Base-by-base conservation (phyloP, 2,113 vertebrate genomes). In the Gadus macrocephalus region DNA sequence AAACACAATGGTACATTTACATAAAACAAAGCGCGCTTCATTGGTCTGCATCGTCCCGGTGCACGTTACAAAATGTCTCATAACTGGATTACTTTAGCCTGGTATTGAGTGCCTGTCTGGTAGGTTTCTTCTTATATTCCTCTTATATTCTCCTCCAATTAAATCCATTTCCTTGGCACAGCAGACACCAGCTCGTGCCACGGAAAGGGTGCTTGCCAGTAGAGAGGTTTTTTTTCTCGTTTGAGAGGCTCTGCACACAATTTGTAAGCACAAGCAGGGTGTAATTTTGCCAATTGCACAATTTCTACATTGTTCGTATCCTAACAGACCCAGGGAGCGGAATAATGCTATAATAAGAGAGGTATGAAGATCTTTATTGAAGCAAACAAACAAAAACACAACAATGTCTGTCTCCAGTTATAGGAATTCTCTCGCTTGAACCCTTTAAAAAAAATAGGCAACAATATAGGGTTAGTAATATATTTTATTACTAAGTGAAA, bases 61-160 rank as follows among this genome's bases (percentile, higher is more conserved):
- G 49, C 73, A 77, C 53, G 16, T 27, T 22, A 28, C 53, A 67
- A 42, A 66, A 67, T 2, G 62, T 49, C 15, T 15, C 28, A 64
- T 42, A 67, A 56, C n/a, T 67, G 14, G 17, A 60, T 17, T 60
- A 73, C 70, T 67, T 58, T 77, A 19, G 63, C 66, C 74, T 70
- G 63, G 69, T 15, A 38, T 53, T 9, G 60, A 64, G 28, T 61
- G 68, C 64, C 67, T 19, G 35, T 75, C 74, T 75, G 69, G 49
- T 66, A 64, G 72, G 62, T 31, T 66, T 38, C 77, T 80, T 64
- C 69, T 67, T 49, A 74, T 78, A 78, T 73, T 68, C 5, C 27
- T 56, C 25, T 14, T 15, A 69, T 68, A 15, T 38, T 64, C 69
- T 74, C 64, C 59, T 14, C 73, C 67, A 17, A 64, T 72, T 70